Evolutionary conservation across 2,113 vertebrate genomes (phyloP), one percentile per base, ranked within the genome.

Genomic region (Regulus satrapa): DNA sequence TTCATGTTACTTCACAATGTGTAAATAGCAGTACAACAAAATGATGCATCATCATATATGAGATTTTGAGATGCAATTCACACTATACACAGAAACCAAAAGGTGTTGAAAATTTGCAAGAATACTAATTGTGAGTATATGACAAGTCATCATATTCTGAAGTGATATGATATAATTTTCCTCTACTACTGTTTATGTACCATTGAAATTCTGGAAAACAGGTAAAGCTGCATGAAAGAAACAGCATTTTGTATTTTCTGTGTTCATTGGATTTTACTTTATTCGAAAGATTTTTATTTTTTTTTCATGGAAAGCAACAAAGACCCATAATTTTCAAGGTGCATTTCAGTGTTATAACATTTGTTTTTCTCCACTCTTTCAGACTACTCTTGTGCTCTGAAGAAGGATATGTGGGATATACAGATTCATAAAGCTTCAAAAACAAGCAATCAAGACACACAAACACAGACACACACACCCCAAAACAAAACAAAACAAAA

Each of bases 371-470:
- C 18, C 51, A 8, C 14, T 34, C 5, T 63, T 56, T 69, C 43
- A 29, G 11, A 28, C 41, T 55, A 1, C 1, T 3, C 1, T 2
- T 46, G 1, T 28, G 4, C 12, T 43, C 29, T 59, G 19, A 76
- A 58, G 20, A 75, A 46, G 20, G 23, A 59, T 31, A 21, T 18
- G 1, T n/a, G n/a, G n/a, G n/a, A n/a, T n/a, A n/a, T n/a, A n/a
- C 16, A 46, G 20, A 20, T 36, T 18, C 17, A 64, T 25, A 6
- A 49, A 54, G 10, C 1, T 31, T 55, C 31, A 48, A 63, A 51
- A 28, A 6, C 4, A 10, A 7, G 4, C 0, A 5, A 13, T 8
- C 17, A 38, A 36, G 20, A 67, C 12, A 16, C 1, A n/a, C n/a
- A n/a, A n/a, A n/a, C n/a, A n/a, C n/a, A n/a, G n/a, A n/a, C n/a